These are phyloP conservation scores for Drosophila lacertosa DNA, from an alignment of 1,140 invertebrate genomes.

Conservation along the genomic window DNA sequence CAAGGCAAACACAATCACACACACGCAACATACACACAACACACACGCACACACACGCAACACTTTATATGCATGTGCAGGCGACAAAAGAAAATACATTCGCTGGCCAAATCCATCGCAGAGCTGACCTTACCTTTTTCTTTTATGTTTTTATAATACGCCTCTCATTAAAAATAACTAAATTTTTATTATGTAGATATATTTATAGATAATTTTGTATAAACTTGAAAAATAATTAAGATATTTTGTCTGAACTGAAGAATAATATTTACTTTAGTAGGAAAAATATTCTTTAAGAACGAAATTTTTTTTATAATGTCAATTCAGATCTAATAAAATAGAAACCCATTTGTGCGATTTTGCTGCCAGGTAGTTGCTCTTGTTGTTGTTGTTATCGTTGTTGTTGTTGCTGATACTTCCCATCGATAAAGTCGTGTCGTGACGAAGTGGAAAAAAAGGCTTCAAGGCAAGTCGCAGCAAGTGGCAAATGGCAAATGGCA, in stretches of 20 bases:
- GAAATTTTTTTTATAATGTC: too few relatives aligned
- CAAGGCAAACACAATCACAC: slow-evolving; percentile 22
- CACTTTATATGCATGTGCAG: slow-evolving; percentile 24
- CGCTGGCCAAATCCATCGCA: neutral
- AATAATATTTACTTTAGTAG: too few relatives aligned
- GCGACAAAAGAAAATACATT: slow-evolving; percentile 45
- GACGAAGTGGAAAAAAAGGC: slow-evolving; percentile 29
- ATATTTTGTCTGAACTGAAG: too few relatives aligned
- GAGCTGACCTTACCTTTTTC: slow-evolving; percentile 5
- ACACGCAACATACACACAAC: slow-evolving; percentile 6
- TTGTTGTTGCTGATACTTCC: slow-evolving; percentile 3
- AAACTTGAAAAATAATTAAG: neutral
- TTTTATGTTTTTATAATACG: neutral
- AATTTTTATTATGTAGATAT: neutral
- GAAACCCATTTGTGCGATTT: slow-evolving; percentile 2
- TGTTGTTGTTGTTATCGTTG: slow-evolving; percentile 4
- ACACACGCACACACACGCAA: slow-evolving; percentile 12
- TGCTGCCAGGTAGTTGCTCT: slow-evolving; percentile 2
- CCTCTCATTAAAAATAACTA: neutral
- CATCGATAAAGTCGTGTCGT: slow-evolving; percentile 23
- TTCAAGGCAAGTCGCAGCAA: slow-evolving; percentile 28
- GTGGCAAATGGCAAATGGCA: slow-evolving; percentile 20
- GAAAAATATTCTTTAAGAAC: too few relatives aligned
- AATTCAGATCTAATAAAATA: neutral
- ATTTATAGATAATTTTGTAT: neutral